Conservation (phyloP, 1,140 invertebrate species). For the Neocloeon triangulifer region DNA sequence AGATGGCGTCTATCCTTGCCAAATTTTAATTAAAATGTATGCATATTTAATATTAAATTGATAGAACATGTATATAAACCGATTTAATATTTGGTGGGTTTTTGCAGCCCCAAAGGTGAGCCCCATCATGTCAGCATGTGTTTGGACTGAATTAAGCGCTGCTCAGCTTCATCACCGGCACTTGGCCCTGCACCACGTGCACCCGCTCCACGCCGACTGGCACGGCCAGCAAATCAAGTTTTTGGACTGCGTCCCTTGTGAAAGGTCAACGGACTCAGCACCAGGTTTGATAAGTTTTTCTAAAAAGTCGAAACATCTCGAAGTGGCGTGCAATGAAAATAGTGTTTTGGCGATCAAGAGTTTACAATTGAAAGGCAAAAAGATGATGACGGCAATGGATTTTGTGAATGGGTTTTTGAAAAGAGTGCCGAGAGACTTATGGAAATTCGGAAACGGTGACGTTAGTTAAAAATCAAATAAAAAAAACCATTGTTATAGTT, state of each 20-base stretch:
- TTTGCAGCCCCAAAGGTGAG: conserved; percentile 49
- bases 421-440: too few species aligned
- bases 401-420: conserved; percentile 44
- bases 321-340: conserved; percentile 29
- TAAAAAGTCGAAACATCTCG: conserved; percentile 21
- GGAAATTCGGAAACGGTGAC: too few species aligned
- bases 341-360: conserved; percentile 30
- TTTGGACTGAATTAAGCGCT: conserved; percentile 35
- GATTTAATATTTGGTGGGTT: too few species aligned
- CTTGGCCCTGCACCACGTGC: conserved; percentile 36
- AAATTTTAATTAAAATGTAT: too few species aligned
- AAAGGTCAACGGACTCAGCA: conserved; percentile 4
- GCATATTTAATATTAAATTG: too few species aligned
- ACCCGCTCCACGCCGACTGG: conserved; percentile 33
- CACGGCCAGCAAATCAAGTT: conserved; percentile 30
- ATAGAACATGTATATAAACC: too few species aligned
- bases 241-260: conserved; percentile 22
- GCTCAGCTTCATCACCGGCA: conserved; percentile 35
- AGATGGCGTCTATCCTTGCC: too few species aligned
- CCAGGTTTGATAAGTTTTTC: conserved; percentile 25
- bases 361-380: conserved; percentile 28
- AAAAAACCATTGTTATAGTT: too few species aligned
- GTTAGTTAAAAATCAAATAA: too few species aligned
- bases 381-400: conserved; percentile 32
- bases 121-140: conserved; percentile 27